Evolutionary conservation across 92 coral and sea anemone genomes (phyloP).

Genomic region (Palythoa caribaeorum): DNA sequence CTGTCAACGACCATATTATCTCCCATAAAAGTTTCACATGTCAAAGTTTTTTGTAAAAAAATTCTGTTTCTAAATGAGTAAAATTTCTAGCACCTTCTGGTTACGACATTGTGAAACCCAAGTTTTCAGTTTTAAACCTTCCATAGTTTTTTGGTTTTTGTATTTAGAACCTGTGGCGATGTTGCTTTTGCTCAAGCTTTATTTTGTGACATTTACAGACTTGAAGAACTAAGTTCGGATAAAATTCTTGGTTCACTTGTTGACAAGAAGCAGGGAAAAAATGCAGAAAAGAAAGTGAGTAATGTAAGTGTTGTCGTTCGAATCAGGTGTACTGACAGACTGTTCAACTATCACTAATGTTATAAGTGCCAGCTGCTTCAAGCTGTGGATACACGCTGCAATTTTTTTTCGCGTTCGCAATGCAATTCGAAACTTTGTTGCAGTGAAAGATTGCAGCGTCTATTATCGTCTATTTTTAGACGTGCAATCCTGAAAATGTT

Average conservation of each 20-base stretch:
- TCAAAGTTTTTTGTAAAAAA: too few relatives aligned
- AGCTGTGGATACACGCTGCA: too few relatives aligned
- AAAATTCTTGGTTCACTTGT: conserved; percentile 66
- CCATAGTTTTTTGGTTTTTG: not conserved
- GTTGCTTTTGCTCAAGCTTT: not conserved
- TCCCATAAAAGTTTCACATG: too few relatives aligned
- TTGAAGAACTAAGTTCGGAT: conserved; percentile 75
- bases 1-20: too few relatives aligned
- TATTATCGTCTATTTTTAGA: too few relatives aligned
- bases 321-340: too few relatives aligned
- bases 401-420: too few relatives aligned
- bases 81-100: not conserved
- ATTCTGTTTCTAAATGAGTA: not conserved
- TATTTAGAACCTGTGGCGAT: not conserved
- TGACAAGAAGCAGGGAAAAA: conserved; percentile 11
- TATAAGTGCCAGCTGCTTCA: too few relatives aligned
- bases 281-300: conserved; percentile 48
- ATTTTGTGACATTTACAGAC: conserved; percentile 60
- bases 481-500: too few relatives aligned
- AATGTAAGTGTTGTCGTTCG: not conserved
- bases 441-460: too few relatives aligned
- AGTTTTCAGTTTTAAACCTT: not conserved
- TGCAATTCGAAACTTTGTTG: too few relatives aligned
- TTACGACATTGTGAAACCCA: not conserved
- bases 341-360: too few relatives aligned